These are phyloP conservation scores for Oscheius sp. DNA, from an alignment of 1,140 invertebrate species.

Conservation along the genomic window DNA sequence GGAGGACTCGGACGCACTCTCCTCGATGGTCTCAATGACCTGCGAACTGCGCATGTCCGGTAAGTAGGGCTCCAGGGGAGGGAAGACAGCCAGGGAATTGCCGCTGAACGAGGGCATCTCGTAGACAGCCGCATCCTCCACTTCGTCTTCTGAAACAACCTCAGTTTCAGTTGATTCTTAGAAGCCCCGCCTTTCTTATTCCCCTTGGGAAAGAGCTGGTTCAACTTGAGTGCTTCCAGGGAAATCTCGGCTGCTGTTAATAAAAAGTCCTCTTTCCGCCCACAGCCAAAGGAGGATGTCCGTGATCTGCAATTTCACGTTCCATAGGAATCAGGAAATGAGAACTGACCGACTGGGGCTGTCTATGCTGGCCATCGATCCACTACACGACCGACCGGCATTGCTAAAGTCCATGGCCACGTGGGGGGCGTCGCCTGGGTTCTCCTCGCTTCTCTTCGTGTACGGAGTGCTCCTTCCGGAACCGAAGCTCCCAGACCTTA, in stretches of 20 bases:
- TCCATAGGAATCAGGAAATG: no score
- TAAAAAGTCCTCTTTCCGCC: not conserved
- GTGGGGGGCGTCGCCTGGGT: not conserved
- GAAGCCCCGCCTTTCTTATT: not conserved
- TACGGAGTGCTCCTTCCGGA: slow-evolving; percentile 3
- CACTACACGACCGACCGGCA: not conserved
- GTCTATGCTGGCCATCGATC: not conserved
- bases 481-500: not conserved
- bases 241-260: not conserved
- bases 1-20: not conserved
- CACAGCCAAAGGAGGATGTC: not conserved
- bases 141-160: not conserved
- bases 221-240: not conserved
- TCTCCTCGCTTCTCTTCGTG: not conserved
- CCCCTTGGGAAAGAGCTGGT: not conserved
- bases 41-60: not conserved
- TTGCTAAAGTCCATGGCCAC: not conserved
- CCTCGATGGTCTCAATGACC: not conserved
- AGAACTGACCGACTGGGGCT: not conserved
- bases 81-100: no score
- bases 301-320: not conserved
- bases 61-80: no score
- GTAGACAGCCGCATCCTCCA: not conserved
- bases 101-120: not conserved
- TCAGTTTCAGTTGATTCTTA: not conserved